Percentiles rank a stretch among this genome's conserved stretches.
phyloP scores from a whole-genome alignment of 2,888 invertebrate species.

The Drosophila mercatorum region DNA sequence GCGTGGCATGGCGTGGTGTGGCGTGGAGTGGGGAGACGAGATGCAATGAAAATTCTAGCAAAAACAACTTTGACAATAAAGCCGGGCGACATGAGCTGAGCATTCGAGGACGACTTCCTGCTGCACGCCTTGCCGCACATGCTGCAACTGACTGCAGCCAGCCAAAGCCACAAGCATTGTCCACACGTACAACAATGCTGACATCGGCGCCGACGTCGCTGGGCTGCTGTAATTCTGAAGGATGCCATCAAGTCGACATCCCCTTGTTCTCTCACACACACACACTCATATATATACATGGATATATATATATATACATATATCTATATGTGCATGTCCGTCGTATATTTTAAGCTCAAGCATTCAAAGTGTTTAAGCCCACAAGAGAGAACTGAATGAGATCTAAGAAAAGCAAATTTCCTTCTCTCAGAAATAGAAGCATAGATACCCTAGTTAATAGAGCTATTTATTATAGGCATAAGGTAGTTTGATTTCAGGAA shows the following conservation, averaged over 20 bases:
- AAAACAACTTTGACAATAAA: conserved; percentile 64
- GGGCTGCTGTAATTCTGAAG: conserved; percentile 77
- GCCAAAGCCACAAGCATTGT: conserved; percentile 78
- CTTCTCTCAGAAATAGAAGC: too few species aligned
- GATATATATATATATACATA: conserved; percentile 10
- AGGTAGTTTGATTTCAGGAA: too few species aligned
- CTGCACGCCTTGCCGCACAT: conserved; percentile 10
- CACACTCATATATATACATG: not conserved
- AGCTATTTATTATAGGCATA: too few species aligned
- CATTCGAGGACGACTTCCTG: conserved; percentile 58
- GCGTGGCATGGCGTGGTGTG: not conserved
- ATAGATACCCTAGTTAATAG: not conserved
- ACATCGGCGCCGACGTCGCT: conserved; percentile 21
- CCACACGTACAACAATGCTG: conserved; percentile 62
- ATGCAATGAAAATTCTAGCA: conserved; percentile 47
- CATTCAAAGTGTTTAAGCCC: conserved; percentile 73
- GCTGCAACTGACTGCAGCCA: conserved; percentile 65
- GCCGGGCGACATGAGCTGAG: conserved; percentile 70
- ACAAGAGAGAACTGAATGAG: conserved; percentile 30
- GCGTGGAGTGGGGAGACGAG: conserved; percentile 5
- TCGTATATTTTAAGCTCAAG: conserved; percentile 70
- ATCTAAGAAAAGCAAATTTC: not conserved
- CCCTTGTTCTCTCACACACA: conserved; percentile 25
- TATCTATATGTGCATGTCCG: conserved; percentile 30
- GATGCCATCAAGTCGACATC: conserved; percentile 74